Conservation (phyloP, 2,113 vertebrate genomes). For the Lagenorhynchus albirostris region DNA sequence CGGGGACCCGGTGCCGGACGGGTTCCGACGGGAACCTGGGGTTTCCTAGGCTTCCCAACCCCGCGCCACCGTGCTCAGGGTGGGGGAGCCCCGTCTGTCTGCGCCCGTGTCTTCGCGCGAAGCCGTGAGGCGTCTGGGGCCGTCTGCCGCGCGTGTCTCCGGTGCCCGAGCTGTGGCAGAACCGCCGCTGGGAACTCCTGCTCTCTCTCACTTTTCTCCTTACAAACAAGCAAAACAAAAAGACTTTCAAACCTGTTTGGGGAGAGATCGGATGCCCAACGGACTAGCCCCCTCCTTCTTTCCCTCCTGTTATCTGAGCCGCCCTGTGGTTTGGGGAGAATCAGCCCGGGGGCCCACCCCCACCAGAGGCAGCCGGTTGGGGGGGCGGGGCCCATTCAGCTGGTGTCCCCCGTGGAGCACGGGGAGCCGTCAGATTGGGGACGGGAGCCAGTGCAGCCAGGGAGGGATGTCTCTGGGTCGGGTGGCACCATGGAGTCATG, state of each 20-base stretch:
- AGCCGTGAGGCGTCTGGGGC: slow-evolving; percentile 21
- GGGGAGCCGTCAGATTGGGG: slow-evolving; percentile 16
- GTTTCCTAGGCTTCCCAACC: slow-evolving; percentile 44
- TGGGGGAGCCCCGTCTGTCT: slow-evolving; percentile 46
- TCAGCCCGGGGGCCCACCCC: slow-evolving; percentile 53
- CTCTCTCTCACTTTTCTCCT: background rate
- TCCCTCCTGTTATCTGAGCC: slow-evolving; percentile 71
- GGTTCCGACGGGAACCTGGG: background rate
- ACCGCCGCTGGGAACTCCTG: background rate
- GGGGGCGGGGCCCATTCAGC: slow-evolving; percentile 66
- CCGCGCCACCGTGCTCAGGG: slow-evolving; percentile 1
- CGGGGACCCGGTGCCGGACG: background rate
- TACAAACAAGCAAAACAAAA: slow-evolving; percentile 67
- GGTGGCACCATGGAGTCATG: background rate
- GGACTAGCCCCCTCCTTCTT: slow-evolving; percentile 55
- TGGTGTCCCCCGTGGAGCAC: slow-evolving; percentile 35
- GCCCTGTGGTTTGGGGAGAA: slow-evolving; percentile 71
- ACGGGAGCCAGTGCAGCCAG: background rate
- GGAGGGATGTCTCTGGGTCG: background rate
- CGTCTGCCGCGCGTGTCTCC: slow-evolving; percentile 6
- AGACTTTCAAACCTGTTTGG: slow-evolving; percentile 76
- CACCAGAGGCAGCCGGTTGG: slow-evolving; percentile 21
- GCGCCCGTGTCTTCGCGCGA: slow-evolving; percentile 39
- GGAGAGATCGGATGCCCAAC: slow-evolving; percentile 72
- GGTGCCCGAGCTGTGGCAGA: background rate